Percentiles rank a stretch among this genome's conserved stretches.
Conservation (phyloP, 2,888 invertebrate genomes). For the Sarcophaga carnaria region DNA sequence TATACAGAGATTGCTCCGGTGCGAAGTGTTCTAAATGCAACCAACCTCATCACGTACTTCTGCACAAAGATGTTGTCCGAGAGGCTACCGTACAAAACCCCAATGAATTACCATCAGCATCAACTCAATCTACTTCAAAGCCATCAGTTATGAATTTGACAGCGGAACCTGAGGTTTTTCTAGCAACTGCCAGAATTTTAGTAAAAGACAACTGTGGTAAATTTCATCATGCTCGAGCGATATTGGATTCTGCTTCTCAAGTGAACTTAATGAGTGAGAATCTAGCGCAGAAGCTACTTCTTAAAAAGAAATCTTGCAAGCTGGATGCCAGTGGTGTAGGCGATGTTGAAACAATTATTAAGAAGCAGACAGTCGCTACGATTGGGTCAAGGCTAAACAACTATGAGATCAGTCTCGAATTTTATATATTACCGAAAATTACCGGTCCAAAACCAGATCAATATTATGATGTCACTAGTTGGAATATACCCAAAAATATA, state of each 20-base stretch:
- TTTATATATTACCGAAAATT: conserved; percentile 32
- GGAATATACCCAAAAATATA: conserved; percentile 11
- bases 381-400: conserved; percentile 45
- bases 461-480: neutral
- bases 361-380: conserved; percentile 14
- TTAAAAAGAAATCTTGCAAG: conserved; percentile 34
- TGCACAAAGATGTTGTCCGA: too few relatives aligned
- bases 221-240: conserved; percentile 36
- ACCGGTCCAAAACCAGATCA: conserved; percentile 23
- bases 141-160: conserved; percentile 12
- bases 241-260: conserved; percentile 62
- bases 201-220: conserved; percentile 39
- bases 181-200: conserved; percentile 41
- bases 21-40: conserved; percentile 11
- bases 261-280: conserved; percentile 53
- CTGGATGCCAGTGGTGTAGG: conserved; percentile 35
- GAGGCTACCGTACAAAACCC: neutral
- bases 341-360: conserved; percentile 23
- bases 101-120: neutral
- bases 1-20: neutral
- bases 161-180: conserved; percentile 40
- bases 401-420: conserved; percentile 8
- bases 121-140: neutral
- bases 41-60: conserved; percentile 10
- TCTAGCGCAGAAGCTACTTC: conserved; percentile 36